Evolutionary conservation across 2,113 vertebrate species (phyloP), one percentile per base, ranked within the genome.

Genomic region (Microcebus lehilahytsara): DNA sequence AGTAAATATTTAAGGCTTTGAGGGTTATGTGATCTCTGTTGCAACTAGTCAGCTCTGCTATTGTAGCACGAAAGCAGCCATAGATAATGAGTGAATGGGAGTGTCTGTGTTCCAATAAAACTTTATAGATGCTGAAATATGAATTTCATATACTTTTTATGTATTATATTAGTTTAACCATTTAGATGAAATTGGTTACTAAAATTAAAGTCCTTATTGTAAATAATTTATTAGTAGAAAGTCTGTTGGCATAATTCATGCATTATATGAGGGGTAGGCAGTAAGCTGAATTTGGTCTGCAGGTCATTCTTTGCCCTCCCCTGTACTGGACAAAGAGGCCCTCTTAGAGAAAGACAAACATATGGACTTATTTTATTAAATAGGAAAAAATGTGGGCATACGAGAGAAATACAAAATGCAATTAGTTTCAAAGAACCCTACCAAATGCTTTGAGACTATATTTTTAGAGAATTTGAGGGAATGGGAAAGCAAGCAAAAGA

Each of bases 121-220:
- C 51, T 81, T 56, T 95, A 71, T 88, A 25, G 34, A 80, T 11
- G 53, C 40, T 81, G 13, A 80, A 91, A 93, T 95, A 92, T 81
- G 20, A 92, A 95, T 96, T 96, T 78, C 22, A 85, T 85, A 32
- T 80, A 66, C 78, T 92, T 96, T 95, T 91, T 6, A 85, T 88
- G 2, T 80, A 6, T 88, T 77, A 91, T 27, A 88, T 66, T 64
- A 19, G 14, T 53, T 88, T 58, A 85, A 69, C 9, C 16, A 87
- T 85, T 92, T 95, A 79, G 46, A 30, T 95, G 80, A 93, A 93
- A 72, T 74, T 94, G 40, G 13, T 85, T 90, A 56, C 46, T 93
- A 78, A 92, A 94, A 85, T 74, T 85, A 66, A 86, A 94, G 51
- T 78, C 3, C 46, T 11, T 96, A 40, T 74, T 81, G 2, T 67